phyloP scores from a whole-genome alignment of 2,888 invertebrate genomes.

The Nomada fabriciana region DNA sequence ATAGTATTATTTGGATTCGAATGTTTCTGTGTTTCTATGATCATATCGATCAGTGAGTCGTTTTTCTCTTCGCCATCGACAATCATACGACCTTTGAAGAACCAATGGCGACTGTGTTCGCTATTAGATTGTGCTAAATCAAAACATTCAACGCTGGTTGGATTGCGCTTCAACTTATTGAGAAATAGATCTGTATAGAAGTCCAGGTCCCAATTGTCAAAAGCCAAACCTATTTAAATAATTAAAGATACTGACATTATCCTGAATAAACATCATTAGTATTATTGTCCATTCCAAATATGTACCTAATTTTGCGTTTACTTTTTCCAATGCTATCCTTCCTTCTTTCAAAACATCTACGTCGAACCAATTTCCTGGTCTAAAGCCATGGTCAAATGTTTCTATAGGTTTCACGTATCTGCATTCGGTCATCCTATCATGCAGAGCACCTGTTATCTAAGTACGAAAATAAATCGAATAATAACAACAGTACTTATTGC shows the following conservation, averaged over 20 bases:
- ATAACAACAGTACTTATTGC: not conserved
- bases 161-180: conserved; percentile 93
- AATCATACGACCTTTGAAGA: conserved; percentile 94
- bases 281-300: conserved; percentile 18
- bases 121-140: conserved; percentile 99
- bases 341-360: conserved; percentile 93
- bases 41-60: conserved; percentile 96
- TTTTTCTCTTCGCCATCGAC: conserved; percentile 92
- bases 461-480: conserved; percentile 9
- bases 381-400: conserved; percentile 86
- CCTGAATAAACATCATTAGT: not conserved
- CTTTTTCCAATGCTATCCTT: conserved; percentile 91
- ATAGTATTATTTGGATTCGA: conserved; percentile 98
- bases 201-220: conserved; percentile 96
- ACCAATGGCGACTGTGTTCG: conserved; percentile 99
- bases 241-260: conserved; percentile 48
- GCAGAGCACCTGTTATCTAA: conserved; percentile 87
- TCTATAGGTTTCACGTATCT: conserved; percentile 89
- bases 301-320: conserved; percentile 91
- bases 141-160: conserved; percentile 98
- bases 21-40: conserved; percentile 93
- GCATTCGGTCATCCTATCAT: conserved; percentile 98
- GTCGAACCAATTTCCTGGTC: conserved; percentile 90
- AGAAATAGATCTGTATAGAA: conserved; percentile 95
- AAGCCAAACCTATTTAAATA: conserved; percentile 90